A percentile compares a stretch with the other conserved stretches of the same genome.
Conservation (phyloP, 2,888 invertebrate genomes). For the Pogonocherus hispidulus region DNA sequence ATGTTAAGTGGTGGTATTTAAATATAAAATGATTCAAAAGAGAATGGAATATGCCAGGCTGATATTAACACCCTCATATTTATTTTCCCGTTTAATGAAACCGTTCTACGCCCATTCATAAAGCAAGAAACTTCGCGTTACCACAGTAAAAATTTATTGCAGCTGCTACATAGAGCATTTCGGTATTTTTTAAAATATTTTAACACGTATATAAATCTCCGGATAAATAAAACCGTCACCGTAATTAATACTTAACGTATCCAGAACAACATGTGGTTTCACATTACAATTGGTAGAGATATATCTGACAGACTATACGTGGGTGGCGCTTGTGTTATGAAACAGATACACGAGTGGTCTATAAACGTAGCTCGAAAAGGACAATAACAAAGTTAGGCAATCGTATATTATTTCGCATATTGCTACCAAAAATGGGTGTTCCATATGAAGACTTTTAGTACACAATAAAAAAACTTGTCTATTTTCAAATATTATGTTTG, state of each 20-base stretch:
- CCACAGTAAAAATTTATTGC: neutral
- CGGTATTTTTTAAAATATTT: conserved; percentile 20
- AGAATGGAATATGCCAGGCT: too few relatives aligned
- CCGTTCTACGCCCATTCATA: neutral
- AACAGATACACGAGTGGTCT: conserved; percentile 8
- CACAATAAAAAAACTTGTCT: too few relatives aligned
- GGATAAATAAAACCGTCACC: conserved; percentile 26
- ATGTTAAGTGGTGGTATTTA: too few relatives aligned
- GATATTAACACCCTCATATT: too few relatives aligned
- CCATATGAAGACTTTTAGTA: too few relatives aligned
- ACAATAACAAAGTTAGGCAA: conserved; percentile 1
- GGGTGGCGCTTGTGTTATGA: conserved; percentile 26
- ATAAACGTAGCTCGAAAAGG: conserved; percentile 4
- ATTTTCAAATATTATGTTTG: too few relatives aligned
- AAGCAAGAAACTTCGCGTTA: neutral
- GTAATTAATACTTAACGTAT: conserved; percentile 29
- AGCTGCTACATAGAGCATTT: neutral
- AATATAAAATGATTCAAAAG: too few relatives aligned
- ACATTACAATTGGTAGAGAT: conserved; percentile 22
- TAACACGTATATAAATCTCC: conserved; percentile 23
- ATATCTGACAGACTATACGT: conserved; percentile 3
- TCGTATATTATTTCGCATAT: conserved; percentile 1
- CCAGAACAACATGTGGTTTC: conserved; percentile 21
- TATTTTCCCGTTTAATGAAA: too few relatives aligned
- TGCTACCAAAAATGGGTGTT: conserved; percentile 9